Evolutionary conservation across 37 sponge, comb jelly and placozoan genomes (phyloP), one percentile per base, ranked within the genome.

Genomic region (Chondrilla cf. caribensis): DNA sequence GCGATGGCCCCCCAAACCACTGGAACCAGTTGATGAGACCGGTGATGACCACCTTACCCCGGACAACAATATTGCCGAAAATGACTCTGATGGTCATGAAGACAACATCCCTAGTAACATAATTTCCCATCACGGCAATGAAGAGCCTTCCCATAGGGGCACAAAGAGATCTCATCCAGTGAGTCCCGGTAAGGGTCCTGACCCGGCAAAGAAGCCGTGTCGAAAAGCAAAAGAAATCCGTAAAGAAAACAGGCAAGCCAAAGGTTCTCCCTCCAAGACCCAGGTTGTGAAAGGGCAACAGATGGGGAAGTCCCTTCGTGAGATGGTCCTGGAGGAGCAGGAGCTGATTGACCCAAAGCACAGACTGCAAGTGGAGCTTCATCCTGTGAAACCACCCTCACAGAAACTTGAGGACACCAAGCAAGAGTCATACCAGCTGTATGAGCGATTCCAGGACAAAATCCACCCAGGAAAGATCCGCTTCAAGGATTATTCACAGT

Each of bases 161-260:
- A 22, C n/a, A 24, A 73, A 73, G 7, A 19, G 76, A 15, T 17
- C 11, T 3, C 41, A 73, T 18, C 38, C 18, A 0, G 76, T 38
- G 24, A 38, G 21, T 17, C 85, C 88, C 47, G 92, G 92, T 5
- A 28, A 58, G 31, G 92, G 88, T 0, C 72, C 85, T 24, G 92
- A 91, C 58, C 88, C 88, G 18, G 79, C 67, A 55, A 85, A 87
- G 59, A 85, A 87, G 24, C 88, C 83, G 25, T 84, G 81, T 32
- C 58, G 68, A 38, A 90, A 90, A 57, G 91, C 91, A 18, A 90
- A 90, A 29, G 78, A 79, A 2, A 29, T 83, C 21, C 60, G 88
- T 25, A 55, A 29, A 8, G 83, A 87, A 47, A 41, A 70, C 8
- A 67, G 58, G 57, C 70, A 75, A 35, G 58, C 72, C 9, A 4